These are phyloP conservation scores for Oreochromis tanganicae DNA, from an alignment of 2,113 vertebrate species.

Conservation along the genomic window DNA sequence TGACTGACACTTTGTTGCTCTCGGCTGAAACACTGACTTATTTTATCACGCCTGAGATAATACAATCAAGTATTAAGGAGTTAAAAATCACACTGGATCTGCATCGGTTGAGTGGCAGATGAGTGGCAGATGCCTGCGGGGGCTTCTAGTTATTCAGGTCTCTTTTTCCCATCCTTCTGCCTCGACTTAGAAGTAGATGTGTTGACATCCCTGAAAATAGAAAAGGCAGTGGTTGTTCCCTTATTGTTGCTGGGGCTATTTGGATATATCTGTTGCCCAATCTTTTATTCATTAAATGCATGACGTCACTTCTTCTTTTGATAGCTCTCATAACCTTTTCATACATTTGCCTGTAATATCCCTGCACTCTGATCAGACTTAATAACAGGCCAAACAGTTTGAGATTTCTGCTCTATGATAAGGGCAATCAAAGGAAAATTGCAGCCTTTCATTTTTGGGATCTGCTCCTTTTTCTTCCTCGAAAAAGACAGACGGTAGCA, in stretches of 20 bases:
- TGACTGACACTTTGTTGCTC: slow-evolving; percentile 58
- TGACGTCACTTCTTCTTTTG: not conserved
- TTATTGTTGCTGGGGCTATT: not conserved
- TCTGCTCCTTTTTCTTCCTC: slow-evolving; percentile 14
- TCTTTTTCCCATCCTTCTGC: not conserved
- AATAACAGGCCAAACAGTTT: slow-evolving; percentile 24
- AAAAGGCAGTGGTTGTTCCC: not conserved
- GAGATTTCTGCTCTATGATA: slow-evolving; percentile 57
- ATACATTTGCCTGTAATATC: slow-evolving; percentile 11
- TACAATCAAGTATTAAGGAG: slow-evolving; percentile 53
- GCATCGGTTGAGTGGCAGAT: slow-evolving; percentile 47
- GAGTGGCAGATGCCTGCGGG: slow-evolving; percentile 51
- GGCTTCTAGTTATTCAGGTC: not conserved
- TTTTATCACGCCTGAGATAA: slow-evolving; percentile 59
- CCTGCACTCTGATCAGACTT: not conserved
- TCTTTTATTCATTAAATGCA: not conserved
- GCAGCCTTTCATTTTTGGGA: slow-evolving; percentile 24
- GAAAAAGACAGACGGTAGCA: slow-evolving; percentile 63
- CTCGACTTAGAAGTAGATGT: slow-evolving; percentile 22
- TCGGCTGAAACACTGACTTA: slow-evolving; percentile 43
- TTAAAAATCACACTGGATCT: slow-evolving; percentile 57
- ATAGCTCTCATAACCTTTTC: slow-evolving; percentile 3
- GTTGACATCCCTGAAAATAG: slow-evolving; percentile 1
- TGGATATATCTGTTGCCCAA: not conserved
- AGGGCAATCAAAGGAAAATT: slow-evolving; percentile 56